These are phyloP conservation scores for Telenomus remus DNA, from an alignment of 1,140 invertebrate species.

Conservation along the genomic window DNA sequence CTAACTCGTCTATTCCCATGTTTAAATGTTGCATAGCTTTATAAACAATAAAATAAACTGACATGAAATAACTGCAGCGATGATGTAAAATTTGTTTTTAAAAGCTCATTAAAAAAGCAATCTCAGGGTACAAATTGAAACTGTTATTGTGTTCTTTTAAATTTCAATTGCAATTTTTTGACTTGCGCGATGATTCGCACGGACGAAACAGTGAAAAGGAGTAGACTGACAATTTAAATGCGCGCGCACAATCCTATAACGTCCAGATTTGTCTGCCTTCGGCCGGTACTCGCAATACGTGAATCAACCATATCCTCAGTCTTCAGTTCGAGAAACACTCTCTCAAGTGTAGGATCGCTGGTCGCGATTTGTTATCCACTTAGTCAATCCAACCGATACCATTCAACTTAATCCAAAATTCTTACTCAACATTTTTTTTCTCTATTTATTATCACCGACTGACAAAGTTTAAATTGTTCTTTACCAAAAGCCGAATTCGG, in stretches of 20 bases:
- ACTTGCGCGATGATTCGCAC: constrained; percentile 26
- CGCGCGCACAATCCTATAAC: constrained; percentile 43
- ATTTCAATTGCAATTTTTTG: too few species aligned
- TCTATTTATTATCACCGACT: background rate
- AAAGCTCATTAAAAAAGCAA: too few species aligned
- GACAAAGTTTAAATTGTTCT: too few species aligned
- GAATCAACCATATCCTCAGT: constrained; percentile 47
- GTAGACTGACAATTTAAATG: constrained; percentile 19
- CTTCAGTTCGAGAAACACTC: constrained; percentile 66
- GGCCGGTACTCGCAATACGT: constrained; percentile 47
- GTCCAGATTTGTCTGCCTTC: constrained; percentile 46
- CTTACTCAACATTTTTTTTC: constrained; percentile 2
- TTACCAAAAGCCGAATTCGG: too few species aligned
- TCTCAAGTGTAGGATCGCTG: constrained; percentile 58
- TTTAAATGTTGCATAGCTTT: too few species aligned
- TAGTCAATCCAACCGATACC: background rate
- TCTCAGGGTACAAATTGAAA: too few species aligned
- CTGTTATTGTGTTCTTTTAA: too few species aligned
- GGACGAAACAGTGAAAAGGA: constrained; percentile 9
- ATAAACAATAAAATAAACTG: too few species aligned
- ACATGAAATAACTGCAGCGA: too few species aligned
- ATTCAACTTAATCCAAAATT: background rate
- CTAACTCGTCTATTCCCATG: too few species aligned
- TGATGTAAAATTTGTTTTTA: too few species aligned
- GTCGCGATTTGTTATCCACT: background rate